These are phyloP conservation scores for Drosophila peninsularis DNA, from an alignment of 2,888 invertebrate genomes.

Conservation along the genomic window DNA sequence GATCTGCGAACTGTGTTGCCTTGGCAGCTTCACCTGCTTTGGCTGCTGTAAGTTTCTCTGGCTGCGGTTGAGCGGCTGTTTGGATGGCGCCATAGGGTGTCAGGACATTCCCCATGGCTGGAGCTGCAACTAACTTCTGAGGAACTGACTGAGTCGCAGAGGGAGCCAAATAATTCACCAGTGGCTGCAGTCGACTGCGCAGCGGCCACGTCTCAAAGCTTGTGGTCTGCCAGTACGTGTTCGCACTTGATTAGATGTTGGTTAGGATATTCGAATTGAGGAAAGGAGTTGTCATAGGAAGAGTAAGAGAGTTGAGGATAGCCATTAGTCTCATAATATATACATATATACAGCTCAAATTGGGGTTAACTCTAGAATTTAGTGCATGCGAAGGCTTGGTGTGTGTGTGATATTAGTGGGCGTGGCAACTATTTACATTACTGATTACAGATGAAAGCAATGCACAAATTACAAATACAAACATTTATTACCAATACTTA, in stretches of 20 bases:
- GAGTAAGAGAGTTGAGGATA: slow-evolving; percentile 62
- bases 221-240: slow-evolving; percentile 75
- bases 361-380: slow-evolving; percentile 11
- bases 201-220: slow-evolving; percentile 81
- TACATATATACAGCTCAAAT: slow-evolving; percentile 47
- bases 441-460: slow-evolving; percentile 51
- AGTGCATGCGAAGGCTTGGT: slow-evolving; percentile 25
- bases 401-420: slow-evolving; percentile 26
- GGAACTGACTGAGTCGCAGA: slow-evolving; percentile 14
- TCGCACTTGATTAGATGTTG: slow-evolving; percentile 43
- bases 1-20: slow-evolving; percentile 10
- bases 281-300: slow-evolving; percentile 37
- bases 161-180: slow-evolving; percentile 29
- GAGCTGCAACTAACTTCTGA: slow-evolving; percentile 7
- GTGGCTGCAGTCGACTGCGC: slow-evolving; percentile 32
- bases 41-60: slow-evolving; percentile 35
- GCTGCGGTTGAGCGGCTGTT: slow-evolving; percentile 13
- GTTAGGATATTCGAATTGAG: slow-evolving; percentile 35
- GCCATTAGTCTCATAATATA: slow-evolving; percentile 52
- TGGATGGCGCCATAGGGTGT: slow-evolving; percentile 40
- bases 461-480: slow-evolving; percentile 62
- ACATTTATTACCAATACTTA: slow-evolving; percentile 72
- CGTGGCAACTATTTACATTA: slow-evolving; percentile 36
- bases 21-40: neutral
- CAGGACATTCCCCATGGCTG: neutral